Base-by-base conservation (phyloP, 2,113 vertebrate species). In the Dolichotis patagonum region DNA sequence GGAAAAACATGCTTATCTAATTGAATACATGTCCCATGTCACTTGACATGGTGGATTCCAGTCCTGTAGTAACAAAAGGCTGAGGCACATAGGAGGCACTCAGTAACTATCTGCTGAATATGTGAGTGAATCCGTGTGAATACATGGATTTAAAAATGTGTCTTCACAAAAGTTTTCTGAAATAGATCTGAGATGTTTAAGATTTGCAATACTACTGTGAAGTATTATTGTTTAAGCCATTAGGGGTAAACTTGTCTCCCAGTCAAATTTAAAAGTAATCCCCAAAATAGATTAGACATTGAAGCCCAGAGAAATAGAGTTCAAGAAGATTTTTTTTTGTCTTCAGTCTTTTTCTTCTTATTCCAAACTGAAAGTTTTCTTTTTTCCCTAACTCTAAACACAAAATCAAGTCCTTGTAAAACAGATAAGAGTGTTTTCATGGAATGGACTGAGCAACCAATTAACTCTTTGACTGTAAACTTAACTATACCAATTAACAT, bases 381-480 rank as follows among this genome's bases (percentile, higher is more conserved):
- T 71, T 82, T 20, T 46, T 62, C 4, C 14, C 14, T 60, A 43
- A 90, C 14, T 85, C 26, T 35, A 94, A 89, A 87, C 17, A 80
- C 56, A 86, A 84, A 97, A 85, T 54, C 17, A 49, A 95, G 60
- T 14, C 54, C 20, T 90, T 58, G 71, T 85, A 92, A 96, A 30
- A 1, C 20, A 91, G 73, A 73, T 20, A 95, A 60, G 32, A 90
- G 38, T 60, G 30, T 69, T 41, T 84, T 69, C 91, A n/a, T 82
- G 60, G 65, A 94, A 35, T 81, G 38, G 84, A 91, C 43, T 5
- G 32, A 94, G 6, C 69, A 14, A 89, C 11, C 58, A 95, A 80
- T 94, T 96, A 97, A 93, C 65, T 94, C 43, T 88, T 49, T 90
- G 43, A 90, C 73, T 69, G 67, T 52, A 91, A 95, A 93, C 62